Evolutionary conservation across 1,140 invertebrate species (phyloP), one percentile per base, ranked within the genome.

Genomic region (Pseudomyrmex concolor): DNA sequence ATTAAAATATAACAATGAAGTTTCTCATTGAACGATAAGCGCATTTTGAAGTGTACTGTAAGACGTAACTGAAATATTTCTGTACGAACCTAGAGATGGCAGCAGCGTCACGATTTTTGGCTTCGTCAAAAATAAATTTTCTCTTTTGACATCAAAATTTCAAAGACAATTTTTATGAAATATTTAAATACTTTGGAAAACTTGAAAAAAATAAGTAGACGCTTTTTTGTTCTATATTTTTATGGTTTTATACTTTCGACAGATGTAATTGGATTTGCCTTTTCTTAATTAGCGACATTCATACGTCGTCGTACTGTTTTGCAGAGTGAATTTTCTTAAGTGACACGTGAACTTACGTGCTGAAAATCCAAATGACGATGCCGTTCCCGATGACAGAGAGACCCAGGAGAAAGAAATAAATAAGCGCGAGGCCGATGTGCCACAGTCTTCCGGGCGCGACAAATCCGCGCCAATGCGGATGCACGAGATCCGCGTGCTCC

Each of bases 311-410:
- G 13, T 17, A 2, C 5, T 34, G 15, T 76, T 7, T 60, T 15
- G 15, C 3, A 1, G 15, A 48, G 50, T 48, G 7, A 68, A 34
- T 25, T 80, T 50, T 59, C 22, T 67, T 50, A 68, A 78, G 15
- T 13, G 1, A 9, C n/a, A 13, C 22, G 22, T 22, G 22, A 84
- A 95, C 96, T 95, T 94, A 97, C 95, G 97, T 97, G 85, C 96
- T 95, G 92, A 98, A 98, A 89, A 97, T 97, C 95, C 96, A 98
- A 77, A 98, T 95, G 64, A 98, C 97, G 67, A 97, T 95, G 12
- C 96, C 96, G 91, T 98, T 98, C 1, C 97, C 97, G n/a, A 96
- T 92, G 0, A 96, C 25, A 2, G 96, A 97, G 2, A 95, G 94
- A 1, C 96, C 87, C 93, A 97, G 96, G 2, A 98, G 95, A 71